Evolutionary conservation across 2,888 invertebrate species (phyloP).

Genomic region (Macaria liturata): DNA sequence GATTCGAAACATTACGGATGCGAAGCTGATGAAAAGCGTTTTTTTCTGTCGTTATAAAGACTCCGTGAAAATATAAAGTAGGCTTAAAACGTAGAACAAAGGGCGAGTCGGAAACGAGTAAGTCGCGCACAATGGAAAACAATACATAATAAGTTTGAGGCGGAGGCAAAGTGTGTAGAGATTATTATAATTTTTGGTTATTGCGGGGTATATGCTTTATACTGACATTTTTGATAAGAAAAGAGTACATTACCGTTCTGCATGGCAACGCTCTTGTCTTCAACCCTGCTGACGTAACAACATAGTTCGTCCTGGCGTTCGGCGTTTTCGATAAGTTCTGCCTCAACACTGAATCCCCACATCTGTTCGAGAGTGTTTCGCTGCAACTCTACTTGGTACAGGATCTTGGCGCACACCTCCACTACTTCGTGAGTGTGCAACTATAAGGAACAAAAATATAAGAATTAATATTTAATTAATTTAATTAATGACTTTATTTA

Average conservation of each 20-base stretch:
- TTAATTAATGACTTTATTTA: neutral
- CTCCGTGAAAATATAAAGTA: constrained; percentile 28
- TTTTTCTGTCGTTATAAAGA: constrained; percentile 24
- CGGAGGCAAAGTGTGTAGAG: constrained; percentile 16
- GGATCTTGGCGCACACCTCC: constrained; percentile 97
- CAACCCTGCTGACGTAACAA: constrained; percentile 98
- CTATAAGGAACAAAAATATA: constrained; percentile 47
- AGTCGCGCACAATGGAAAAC: constrained; percentile 29
- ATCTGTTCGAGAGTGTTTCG: constrained; percentile 95
- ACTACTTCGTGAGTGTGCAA: constrained; percentile 96
- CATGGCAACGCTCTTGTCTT: constrained; percentile 97
- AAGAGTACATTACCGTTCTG: constrained; percentile 89
- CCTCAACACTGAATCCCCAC: constrained; percentile 99
- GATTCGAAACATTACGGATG: constrained; percentile 27
- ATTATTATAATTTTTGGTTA: constrained; percentile 23
- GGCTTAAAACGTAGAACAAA: constrained; percentile 35
- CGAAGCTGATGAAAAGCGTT: constrained; percentile 28
- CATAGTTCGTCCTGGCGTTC: constrained; percentile 98
- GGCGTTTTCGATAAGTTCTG: constrained; percentile 97
- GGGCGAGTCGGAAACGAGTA: constrained; percentile 27
- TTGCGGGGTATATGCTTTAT: constrained; percentile 13
- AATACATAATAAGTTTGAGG: constrained; percentile 26
- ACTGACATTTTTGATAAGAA: too few relatives aligned
- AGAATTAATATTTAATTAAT: too few relatives aligned
- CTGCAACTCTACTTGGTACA: constrained; percentile 97